A percentile compares a stretch with the other conserved stretches of the same genome.
Evolutionary conservation across 2,888 invertebrate genomes (phyloP).

Genomic region (Melanargia galathea): DNA sequence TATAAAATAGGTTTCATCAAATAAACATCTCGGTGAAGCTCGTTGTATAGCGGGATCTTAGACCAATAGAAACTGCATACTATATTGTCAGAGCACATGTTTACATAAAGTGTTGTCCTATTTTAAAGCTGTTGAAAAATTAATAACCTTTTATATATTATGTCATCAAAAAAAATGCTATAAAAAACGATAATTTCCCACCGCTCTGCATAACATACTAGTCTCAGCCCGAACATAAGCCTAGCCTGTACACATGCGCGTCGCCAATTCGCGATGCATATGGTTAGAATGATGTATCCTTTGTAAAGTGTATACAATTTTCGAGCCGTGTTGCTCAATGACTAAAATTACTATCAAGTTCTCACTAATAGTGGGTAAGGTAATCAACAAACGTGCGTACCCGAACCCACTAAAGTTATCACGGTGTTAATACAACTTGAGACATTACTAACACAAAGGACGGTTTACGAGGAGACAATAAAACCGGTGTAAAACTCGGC

Average conservation of each 20-base stretch:
- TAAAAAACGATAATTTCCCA: too few relatives aligned
- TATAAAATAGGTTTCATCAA: too few relatives aligned
- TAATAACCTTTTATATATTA: too few relatives aligned
- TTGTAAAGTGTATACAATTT: not conserved
- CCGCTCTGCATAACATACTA: not conserved
- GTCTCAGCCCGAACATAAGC: not conserved
- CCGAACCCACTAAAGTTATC: conserved; percentile 67
- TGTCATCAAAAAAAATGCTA: too few relatives aligned
- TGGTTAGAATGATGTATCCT: not conserved
- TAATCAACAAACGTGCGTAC: conserved; percentile 48
- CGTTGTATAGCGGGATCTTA: too few relatives aligned
- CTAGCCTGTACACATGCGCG: too few relatives aligned
- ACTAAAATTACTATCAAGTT: conserved; percentile 70
- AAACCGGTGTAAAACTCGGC: conserved; percentile 78
- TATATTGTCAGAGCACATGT: too few relatives aligned
- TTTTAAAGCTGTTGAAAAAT: too few relatives aligned
- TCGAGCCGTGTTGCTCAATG: not conserved
- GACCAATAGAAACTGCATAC: too few relatives aligned
- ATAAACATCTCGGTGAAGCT: too few relatives aligned
- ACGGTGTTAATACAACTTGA: conserved; percentile 73
- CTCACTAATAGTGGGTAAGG: conserved; percentile 64
- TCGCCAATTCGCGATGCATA: not conserved
- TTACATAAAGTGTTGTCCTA: too few relatives aligned
- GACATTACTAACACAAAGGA: conserved; percentile 73
- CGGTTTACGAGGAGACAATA: conserved; percentile 75